Percentiles rank a stretch among this genome's conserved stretches.
These are phyloP conservation scores for Buathra laborator DNA, from an alignment of 2,888 invertebrate species.

Conservation along the genomic window DNA sequence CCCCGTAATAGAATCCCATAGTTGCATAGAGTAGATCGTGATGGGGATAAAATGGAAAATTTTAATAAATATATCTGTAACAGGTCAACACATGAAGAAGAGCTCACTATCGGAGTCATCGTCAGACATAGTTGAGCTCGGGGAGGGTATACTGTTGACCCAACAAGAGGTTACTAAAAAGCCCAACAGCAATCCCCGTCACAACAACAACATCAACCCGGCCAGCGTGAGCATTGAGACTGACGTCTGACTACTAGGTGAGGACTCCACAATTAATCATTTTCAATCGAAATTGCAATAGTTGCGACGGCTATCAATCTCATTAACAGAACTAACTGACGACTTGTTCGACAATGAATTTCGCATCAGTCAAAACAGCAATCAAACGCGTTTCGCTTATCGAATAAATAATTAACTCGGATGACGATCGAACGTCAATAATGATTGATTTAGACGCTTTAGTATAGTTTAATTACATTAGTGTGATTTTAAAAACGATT, in stretches of 20 bases:
- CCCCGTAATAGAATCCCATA: neutral
- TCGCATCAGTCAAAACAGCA: neutral
- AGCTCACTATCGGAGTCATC: constrained; percentile 95
- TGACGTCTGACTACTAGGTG: constrained; percentile 98
- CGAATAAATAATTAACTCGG: no score
- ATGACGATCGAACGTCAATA: no score
- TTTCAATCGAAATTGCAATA: no score
- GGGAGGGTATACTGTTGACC: constrained; percentile 92
- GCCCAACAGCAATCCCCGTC: constrained; percentile 91
- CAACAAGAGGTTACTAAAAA: constrained; percentile 88
- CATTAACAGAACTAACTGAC: neutral
- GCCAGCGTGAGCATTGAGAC: constrained; percentile 95
- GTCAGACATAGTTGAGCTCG: constrained; percentile 97
- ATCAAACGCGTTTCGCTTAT: no score
- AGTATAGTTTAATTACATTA: no score
- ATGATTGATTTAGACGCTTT: no score
- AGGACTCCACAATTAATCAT: neutral
- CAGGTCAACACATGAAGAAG: constrained; percentile 96
- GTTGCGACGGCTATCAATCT: no score
- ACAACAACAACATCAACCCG: constrained; percentile 92
- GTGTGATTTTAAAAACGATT: no score
- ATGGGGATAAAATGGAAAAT: neutral
- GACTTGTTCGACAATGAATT: constrained; percentile 7
- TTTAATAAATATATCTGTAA: constrained; percentile 52
- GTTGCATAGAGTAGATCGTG: neutral